Percentiles rank a stretch among this genome's conserved stretches.
Conservation (phyloP, 2,113 vertebrate species). For the Oenanthe melanoleuca region DNA sequence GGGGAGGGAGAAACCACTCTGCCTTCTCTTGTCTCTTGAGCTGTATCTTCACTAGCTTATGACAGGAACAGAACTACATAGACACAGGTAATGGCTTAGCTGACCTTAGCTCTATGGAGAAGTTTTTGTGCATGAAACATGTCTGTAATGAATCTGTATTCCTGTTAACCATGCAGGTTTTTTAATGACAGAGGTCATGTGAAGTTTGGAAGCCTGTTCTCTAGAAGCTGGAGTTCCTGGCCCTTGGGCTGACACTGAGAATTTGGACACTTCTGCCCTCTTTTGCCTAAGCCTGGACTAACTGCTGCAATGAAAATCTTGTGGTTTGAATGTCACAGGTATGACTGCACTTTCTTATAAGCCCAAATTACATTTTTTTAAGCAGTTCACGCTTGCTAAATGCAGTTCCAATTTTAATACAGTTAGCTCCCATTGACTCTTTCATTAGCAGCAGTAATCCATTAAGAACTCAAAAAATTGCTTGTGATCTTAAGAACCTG, state of each 20-base stretch:
- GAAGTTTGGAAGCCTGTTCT: not conserved
- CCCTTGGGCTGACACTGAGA: not conserved
- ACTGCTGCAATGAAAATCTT: not conserved
- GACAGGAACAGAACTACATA: not conserved
- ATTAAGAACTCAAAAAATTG: not conserved
- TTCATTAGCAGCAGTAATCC: not conserved
- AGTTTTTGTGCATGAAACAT: not conserved
- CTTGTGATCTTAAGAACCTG: not conserved
- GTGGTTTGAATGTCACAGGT: not conserved
- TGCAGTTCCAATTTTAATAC: not conserved
- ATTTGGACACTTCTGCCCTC: not conserved
- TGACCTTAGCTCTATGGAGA: not conserved
- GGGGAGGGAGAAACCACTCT: not conserved
- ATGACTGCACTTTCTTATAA: not conserved
- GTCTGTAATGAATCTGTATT: not conserved
- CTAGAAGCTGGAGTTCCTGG: not conserved
- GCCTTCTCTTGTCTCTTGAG: not conserved
- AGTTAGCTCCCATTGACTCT: not conserved
- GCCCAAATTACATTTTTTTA: not conserved
- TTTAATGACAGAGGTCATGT: not conserved
- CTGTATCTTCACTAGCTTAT: not conserved
- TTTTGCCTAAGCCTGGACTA: not conserved
- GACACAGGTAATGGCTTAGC: not conserved
- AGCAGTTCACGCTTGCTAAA: not conserved
- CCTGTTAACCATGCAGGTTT: accelerated